Base-by-base conservation (phyloP, 1,140 invertebrate genomes). In the Drosophila nasuta region DNA sequence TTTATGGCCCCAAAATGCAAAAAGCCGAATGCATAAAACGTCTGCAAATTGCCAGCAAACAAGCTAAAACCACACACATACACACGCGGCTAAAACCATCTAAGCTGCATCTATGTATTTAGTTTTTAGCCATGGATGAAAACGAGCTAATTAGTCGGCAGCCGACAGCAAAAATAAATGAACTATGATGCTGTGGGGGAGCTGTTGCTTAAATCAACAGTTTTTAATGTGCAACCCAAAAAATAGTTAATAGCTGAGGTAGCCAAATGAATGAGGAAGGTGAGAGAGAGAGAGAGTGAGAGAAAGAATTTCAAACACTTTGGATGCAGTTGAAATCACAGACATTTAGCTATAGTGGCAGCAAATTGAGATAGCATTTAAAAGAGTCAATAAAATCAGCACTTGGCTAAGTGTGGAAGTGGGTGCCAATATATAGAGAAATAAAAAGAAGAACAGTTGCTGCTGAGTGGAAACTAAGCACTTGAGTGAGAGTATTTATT, bases 1-100 rank as follows among this genome's bases (percentile, higher is more conserved):
- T 89, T 89, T 83, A 78, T 83, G 63, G 74, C 66, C 82, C 20
- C 20, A 25, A 88, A 79, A 82, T 82, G 54, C 72, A 77, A 72
- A 76, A 82, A 82, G 79, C 82, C 58, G 25, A 74, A 46, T 49
- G 20, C 45, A 82, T 56, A 56, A 56, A 38, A 25, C 20, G 52
- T 56, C 33, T 38, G 52, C 33, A 56, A 56, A 56, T 56, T 56
- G 13, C 7, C 52, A 56, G 11, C 33, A 56, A 56, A 52, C 51
- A 52, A 52, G 51, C 28, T 33, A 52, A 56, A 56, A 56, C 52
- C 52, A 56, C 30, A 56, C 52, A 35, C 25, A 30, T 0, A 6
- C 8, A 49, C 11, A 28, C 20, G 3, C 20, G 20, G 20, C 17
- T 4, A 20, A 15, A 56, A 2, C 52, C 52, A 35, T 33, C 33